These are phyloP conservation scores for Cryptus viduatorius DNA, from an alignment of 2,888 invertebrate genomes.

Conservation along the genomic window DNA sequence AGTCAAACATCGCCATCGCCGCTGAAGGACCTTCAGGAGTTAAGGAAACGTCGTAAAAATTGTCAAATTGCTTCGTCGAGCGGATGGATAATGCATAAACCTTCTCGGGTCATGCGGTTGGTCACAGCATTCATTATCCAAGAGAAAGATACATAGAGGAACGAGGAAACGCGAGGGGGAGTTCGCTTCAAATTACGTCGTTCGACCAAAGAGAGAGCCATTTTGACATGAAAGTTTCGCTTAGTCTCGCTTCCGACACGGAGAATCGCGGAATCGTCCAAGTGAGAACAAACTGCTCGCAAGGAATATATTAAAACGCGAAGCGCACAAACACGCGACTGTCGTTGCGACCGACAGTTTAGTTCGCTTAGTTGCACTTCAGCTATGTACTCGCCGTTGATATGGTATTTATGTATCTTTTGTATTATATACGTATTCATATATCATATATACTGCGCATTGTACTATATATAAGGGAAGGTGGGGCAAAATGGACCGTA, in stretches of 20 bases:
- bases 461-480: too few species aligned
- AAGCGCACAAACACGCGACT: slow-evolving; percentile 76
- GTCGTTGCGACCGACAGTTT: slow-evolving; percentile 76
- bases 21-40: slow-evolving; percentile 31
- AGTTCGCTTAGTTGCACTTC: slow-evolving; percentile 77
- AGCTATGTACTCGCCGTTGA: slow-evolving; percentile 71
- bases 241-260: slow-evolving; percentile 34
- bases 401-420: slow-evolving; percentile 13
- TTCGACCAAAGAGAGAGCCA: slow-evolving; percentile 66
- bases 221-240: slow-evolving; percentile 70
- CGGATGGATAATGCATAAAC: slow-evolving; percentile 70
- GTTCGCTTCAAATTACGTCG: slow-evolving; percentile 63
- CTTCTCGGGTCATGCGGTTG: slow-evolving; percentile 48
- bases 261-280: slow-evolving; percentile 39
- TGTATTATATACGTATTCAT: too few species aligned
- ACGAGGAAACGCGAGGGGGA: background rate
- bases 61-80: slow-evolving; percentile 65
- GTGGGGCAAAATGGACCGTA: too few species aligned
- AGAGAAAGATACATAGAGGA: slow-evolving; percentile 42
- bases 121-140: slow-evolving; percentile 70
- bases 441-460: too few species aligned
- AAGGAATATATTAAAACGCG: slow-evolving; percentile 79
- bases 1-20: slow-evolving; percentile 16
- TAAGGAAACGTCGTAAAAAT: slow-evolving; percentile 66
- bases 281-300: slow-evolving; percentile 74